Evolutionary conservation across 2,797 vertebrate genomes (phyloP).

Genomic region (Onychomys arenicola): DNA sequence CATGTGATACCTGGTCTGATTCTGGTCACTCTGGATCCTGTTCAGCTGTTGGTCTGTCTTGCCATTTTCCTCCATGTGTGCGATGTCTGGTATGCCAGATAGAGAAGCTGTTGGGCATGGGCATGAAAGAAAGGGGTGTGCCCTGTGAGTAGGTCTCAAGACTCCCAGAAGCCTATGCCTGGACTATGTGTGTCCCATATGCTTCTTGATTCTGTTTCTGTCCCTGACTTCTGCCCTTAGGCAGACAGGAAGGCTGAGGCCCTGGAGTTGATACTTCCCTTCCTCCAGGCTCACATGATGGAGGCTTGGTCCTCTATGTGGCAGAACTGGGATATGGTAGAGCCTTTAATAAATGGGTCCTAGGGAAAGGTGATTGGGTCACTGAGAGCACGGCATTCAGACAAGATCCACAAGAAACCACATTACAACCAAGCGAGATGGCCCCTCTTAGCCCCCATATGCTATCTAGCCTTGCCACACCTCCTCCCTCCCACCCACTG

Average conservation of each 20-base stretch:
- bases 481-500: neutral
- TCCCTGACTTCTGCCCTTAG: neutral
- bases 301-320: neutral
- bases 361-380: neutral
- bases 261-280: neutral
- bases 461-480: neutral
- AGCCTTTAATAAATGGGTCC: neutral
- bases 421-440: neutral
- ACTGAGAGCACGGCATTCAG: neutral
- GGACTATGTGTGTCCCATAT: neutral
- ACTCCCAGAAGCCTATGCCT: neutral
- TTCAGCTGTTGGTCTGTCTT: neutral
- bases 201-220: neutral
- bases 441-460: neutral
- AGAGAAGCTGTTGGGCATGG: no score
- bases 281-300: neutral
- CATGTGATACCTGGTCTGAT: neutral
- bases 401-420: neutral
- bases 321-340: no score
- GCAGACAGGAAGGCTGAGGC: neutral
- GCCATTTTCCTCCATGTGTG: no score
- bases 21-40: neutral
- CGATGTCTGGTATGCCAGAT: fast-evolving
- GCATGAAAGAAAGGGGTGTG: fast-evolving
- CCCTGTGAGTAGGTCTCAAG: neutral